Evolutionary conservation across 2,113 vertebrate species (phyloP), one percentile per base, ranked within the genome.

Genomic region (Mixornis gularis): DNA sequence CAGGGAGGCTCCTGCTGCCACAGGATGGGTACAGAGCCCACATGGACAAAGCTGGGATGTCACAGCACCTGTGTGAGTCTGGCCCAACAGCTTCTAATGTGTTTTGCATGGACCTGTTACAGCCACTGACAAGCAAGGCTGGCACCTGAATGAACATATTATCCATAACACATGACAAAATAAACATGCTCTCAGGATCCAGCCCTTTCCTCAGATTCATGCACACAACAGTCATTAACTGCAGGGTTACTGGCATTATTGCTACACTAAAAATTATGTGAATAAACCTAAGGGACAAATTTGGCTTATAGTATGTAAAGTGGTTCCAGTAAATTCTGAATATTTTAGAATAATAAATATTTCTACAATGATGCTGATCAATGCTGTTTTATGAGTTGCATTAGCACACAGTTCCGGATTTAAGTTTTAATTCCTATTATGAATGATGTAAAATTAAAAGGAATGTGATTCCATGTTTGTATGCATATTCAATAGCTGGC

Each of bases 321-420:
- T 10, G 12, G 24, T 89, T 95, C 92, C 92, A 95, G 86, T 78
- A 93, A 96, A 83, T 84, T 60, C 41, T 76, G 73, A 94, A 87
- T 92, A 94, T 85, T 90, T 92, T 64, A 90, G 65, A 81, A 81
- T 89, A 87, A 92, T 93, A 94, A 95, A 94, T 95, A 93, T 81
- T 95, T 95, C 77, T 60, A 85, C 58, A 84, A 78, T 95, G 92
- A 93, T 92, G 89, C 13, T 65, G 62, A 87, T 89, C 77, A 85
- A 19, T 2, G 0, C 29, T 38, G 36, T 60, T 84, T 92, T 92
- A 56, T 84, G 86, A 93, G 56, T 69, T 91, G 38, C 51, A 52
- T 71, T 49, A 72, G 48, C 55, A 69, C 27, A 52, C 5, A 55
- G 60, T 49, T 65, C 65, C 86, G 89, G 69, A 82, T 76, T 89